Evolutionary conservation across 2,888 invertebrate species (phyloP), one percentile per base, ranked within the genome.

Genomic region (Cantharis nigra): DNA sequence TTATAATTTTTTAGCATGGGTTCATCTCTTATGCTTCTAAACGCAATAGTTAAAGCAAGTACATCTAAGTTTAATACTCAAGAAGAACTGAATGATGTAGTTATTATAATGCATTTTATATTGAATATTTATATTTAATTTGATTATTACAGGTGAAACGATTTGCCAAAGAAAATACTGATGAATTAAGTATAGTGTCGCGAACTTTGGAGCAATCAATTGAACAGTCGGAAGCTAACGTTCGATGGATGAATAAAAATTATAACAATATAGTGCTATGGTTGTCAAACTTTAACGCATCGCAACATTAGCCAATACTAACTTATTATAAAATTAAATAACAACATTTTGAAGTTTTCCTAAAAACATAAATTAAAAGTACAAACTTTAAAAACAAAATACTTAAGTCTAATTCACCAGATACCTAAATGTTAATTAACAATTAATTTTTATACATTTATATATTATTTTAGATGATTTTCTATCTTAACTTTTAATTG

Each of bases 171-270:
- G 91, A 91, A 73, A 92, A 92, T 74, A 90, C 91, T 76, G 90
- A 92, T 65, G 94, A 95, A 76, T 90, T 95, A 13, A 94, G 95
- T 3, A 77, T 84, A 5, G 92, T 92, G 0, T 89, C 90, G 0
- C 89, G 96, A 79, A 93, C 95, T 0, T 92, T 95, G 0, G 92
- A 93, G 78, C 97, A 97, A 88, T 93, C 95, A 0, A 88, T 97
- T 9, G 97, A 97, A 85, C 92, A 93, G 72, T 94, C 94, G 0
- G 92, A 94, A 81, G 93, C 94, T 3, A 97, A 97, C 86, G 93
- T 97, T 0, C 91, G 93, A 81, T 98, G 97, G 97, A 94, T 95
- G 91, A 90, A 93, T 72, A 90, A 90, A 69, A 95, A 96, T 88
- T 95, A 94, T 85, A 89, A 91, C 72, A 91, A 91, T 2, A 95